Percentiles rank a stretch among this genome's conserved stretches.
Evolutionary conservation across 2,888 invertebrate genomes (phyloP).

Genomic region (Thysanoteuthis rhombus): DNA sequence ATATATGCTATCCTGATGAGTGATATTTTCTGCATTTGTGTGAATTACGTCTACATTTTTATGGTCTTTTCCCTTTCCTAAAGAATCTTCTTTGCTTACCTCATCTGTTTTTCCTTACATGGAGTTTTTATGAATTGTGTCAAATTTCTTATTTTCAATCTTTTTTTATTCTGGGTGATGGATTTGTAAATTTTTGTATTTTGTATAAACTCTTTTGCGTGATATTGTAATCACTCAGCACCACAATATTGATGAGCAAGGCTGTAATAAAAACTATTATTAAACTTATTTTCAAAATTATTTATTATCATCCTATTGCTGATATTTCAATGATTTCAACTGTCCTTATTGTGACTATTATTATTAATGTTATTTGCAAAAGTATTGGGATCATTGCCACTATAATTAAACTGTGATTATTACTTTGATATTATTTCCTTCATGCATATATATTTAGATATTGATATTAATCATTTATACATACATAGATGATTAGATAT

Average conservation of each 20-base stretch:
- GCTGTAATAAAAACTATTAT: neutral
- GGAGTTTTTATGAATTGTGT: neutral
- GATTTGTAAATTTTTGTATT: neutral
- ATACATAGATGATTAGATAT: no score
- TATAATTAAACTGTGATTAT: neutral
- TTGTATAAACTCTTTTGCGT: neutral
- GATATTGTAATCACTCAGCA: neutral
- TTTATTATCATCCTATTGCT: neutral
- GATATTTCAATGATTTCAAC: neutral
- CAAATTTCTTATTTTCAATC: neutral
- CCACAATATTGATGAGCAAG: neutral
- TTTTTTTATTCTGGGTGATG: neutral
- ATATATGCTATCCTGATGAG: neutral
- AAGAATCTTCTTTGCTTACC: neutral
- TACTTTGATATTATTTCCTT: neutral
- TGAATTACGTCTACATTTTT: neutral
- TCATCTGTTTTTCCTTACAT: neutral
- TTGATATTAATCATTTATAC: no score
- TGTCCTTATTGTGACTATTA: neutral
- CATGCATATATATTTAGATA: neutral
- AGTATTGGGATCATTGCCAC: neutral
- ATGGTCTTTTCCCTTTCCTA: neutral
- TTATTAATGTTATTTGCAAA: neutral
- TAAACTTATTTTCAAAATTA: neutral
- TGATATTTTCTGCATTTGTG: neutral